Conservation (phyloP, 2,888 invertebrate species). For the Eugnorisma glareosa region DNA sequence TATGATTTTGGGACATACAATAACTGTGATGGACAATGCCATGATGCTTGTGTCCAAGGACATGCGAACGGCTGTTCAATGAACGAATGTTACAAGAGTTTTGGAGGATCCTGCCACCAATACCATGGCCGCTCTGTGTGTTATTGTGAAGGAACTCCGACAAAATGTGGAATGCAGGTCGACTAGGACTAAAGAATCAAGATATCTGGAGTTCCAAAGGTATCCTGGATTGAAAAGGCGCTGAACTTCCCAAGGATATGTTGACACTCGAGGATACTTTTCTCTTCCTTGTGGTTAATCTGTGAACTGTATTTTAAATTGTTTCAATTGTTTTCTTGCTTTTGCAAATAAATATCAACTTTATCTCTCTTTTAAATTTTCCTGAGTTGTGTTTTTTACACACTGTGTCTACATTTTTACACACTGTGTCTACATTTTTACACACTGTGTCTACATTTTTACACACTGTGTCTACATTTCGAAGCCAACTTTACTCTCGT, state of each 20-base stretch:
- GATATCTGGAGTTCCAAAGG: neutral
- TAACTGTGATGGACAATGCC: slow-evolving; percentile 28
- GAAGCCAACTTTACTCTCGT: too few species aligned
- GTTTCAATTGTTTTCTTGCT: neutral
- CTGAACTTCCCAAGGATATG: neutral
- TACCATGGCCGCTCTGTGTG: slow-evolving; percentile 8
- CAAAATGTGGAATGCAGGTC: neutral
- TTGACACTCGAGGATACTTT: neutral
- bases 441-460: too few species aligned
- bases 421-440: too few species aligned
- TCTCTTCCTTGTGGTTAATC: neutral
- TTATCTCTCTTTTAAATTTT: neutral
- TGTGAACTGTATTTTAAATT: neutral
- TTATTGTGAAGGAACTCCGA: slow-evolving; percentile 15
- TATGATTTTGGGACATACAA: slow-evolving; percentile 37
- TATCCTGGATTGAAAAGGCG: neutral
- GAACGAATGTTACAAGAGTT: neutral
- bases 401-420: too few species aligned
- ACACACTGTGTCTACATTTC: too few species aligned
- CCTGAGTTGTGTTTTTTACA: too few species aligned
- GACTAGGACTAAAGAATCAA: slow-evolving; percentile 1
- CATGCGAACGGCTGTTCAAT: slow-evolving; percentile 36
- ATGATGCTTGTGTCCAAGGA: slow-evolving; percentile 12
- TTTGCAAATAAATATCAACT: neutral
- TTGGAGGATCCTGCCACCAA: slow-evolving; percentile 17